phyloP scores from a whole-genome alignment of 2,113 vertebrate species.

The Mohoua ochrocephala region DNA sequence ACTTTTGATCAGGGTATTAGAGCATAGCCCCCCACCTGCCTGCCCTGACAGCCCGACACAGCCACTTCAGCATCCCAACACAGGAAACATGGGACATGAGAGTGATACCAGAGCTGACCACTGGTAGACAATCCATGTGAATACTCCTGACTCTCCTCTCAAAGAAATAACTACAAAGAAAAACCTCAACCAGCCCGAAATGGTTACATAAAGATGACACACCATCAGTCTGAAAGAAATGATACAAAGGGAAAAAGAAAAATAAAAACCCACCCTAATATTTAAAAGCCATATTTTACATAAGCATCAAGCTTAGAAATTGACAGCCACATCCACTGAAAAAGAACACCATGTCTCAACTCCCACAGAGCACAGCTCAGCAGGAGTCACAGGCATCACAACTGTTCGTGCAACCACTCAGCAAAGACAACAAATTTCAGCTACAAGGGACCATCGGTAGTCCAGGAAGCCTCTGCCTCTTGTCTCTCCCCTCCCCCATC shows the following conservation, averaged over 20 bases:
- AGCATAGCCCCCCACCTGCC: not conserved
- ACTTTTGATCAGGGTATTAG: not conserved
- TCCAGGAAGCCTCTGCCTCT: not conserved
- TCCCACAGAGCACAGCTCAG: constrained; percentile 43
- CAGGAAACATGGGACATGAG: fast-evolving
- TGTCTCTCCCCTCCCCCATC: no score
- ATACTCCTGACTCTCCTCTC: not conserved
- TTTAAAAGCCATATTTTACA: constrained; percentile 3
- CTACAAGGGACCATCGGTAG: not conserved
- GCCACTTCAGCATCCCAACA: not conserved
- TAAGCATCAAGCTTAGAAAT: constrained; percentile 4
- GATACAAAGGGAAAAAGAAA: not conserved
- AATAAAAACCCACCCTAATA: not conserved
- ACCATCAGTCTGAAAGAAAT: not conserved
- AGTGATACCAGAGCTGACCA: not conserved
- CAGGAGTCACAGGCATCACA: not conserved
- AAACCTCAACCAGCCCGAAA: not conserved
- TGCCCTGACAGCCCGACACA: not conserved
- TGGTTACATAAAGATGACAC: not conserved
- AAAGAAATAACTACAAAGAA: not conserved
- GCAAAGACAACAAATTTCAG: not conserved
- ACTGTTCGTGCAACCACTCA: not conserved
- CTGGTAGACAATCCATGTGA: not conserved
- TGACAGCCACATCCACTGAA: constrained; percentile 4
- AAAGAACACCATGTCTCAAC: constrained; percentile 27